These are phyloP conservation scores for Ecliptopera silaceata DNA, from an alignment of 2,888 invertebrate genomes.

Conservation along the genomic window DNA sequence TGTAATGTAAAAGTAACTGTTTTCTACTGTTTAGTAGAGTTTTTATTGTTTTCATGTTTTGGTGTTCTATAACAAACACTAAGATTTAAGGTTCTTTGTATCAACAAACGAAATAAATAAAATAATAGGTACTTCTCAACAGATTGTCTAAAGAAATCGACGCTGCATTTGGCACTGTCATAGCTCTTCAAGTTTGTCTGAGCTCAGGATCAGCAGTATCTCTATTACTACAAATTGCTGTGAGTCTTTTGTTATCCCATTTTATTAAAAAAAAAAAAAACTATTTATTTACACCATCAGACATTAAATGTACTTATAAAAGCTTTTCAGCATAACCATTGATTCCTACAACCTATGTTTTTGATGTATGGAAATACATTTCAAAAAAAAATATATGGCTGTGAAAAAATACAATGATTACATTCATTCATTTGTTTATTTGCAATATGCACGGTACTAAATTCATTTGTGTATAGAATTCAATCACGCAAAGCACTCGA, in stretches of 20 bases:
- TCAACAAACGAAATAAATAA: too few relatives aligned
- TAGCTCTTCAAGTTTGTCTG: constrained; percentile 66
- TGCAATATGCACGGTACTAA: background rate
- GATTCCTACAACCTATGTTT: too few relatives aligned
- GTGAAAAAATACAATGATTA: constrained; percentile 4
- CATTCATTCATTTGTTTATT: background rate
- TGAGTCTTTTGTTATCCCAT: constrained; percentile 38
- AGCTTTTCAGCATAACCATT: too few relatives aligned
- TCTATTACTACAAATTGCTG: constrained; percentile 51
- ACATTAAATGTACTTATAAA: too few relatives aligned
- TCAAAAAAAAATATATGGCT: constrained; percentile 2
- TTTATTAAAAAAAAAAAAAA: background rate
- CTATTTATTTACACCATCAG: too few relatives aligned
- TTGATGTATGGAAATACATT: too few relatives aligned
- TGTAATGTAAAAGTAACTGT: too few relatives aligned
- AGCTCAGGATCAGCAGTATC: constrained; percentile 66
- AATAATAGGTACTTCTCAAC: too few relatives aligned
- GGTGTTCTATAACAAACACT: too few relatives aligned
- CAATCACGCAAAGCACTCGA: background rate
- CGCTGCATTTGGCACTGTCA: constrained; percentile 65
- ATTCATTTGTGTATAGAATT: constrained; percentile 1
- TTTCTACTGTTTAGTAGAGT: too few relatives aligned
- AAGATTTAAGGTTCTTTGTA: too few relatives aligned
- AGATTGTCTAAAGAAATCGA: constrained; percentile 69
- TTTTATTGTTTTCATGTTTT: too few relatives aligned